A percentile compares a stretch with the other conserved stretches of the same genome.
phyloP scores from a whole-genome alignment of 2,888 invertebrate genomes.

The Caenorhabditis becei region DNA sequence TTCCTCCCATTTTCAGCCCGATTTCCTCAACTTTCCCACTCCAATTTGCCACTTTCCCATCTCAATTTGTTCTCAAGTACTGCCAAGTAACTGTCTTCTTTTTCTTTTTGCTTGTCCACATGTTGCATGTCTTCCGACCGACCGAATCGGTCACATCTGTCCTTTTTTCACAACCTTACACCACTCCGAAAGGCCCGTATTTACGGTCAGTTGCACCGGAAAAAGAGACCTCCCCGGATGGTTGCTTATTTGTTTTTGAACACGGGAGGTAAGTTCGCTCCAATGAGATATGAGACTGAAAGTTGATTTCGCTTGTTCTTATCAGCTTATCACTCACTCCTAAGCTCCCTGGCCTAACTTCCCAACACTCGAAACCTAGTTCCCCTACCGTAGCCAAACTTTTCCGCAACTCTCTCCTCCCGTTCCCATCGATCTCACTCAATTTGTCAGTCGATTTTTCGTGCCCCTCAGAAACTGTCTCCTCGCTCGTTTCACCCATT shows the following conservation, averaged over 20 bases:
- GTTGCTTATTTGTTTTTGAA: conserved; percentile 13
- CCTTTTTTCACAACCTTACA: background rate
- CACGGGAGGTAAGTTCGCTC: too few species aligned
- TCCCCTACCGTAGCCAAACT: background rate
- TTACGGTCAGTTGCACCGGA: too few species aligned
- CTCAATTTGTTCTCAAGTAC: conserved; percentile 9
- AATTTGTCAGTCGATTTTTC: conserved; percentile 45
- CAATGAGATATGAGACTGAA: too few species aligned
- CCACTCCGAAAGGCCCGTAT: too few species aligned
- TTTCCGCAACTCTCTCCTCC: background rate
- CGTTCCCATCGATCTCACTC: conserved; percentile 35
- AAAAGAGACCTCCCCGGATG: background rate
- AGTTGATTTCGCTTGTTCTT: too few species aligned
- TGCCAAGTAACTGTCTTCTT: background rate
- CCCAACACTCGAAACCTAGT: background rate
- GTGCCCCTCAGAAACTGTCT: conserved; percentile 14
- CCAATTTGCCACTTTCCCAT: background rate
- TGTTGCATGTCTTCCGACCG: background rate
- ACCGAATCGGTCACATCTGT: conserved; percentile 1
- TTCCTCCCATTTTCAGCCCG: too few species aligned
- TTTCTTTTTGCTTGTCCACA: background rate
- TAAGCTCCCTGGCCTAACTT: too few species aligned
- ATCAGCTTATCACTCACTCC: too few species aligned
- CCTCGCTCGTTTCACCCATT: conserved; percentile 3
- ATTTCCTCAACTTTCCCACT: too few species aligned